Conservation (phyloP, 2,113 vertebrate genomes). For the Jaculus jaculus region DNA sequence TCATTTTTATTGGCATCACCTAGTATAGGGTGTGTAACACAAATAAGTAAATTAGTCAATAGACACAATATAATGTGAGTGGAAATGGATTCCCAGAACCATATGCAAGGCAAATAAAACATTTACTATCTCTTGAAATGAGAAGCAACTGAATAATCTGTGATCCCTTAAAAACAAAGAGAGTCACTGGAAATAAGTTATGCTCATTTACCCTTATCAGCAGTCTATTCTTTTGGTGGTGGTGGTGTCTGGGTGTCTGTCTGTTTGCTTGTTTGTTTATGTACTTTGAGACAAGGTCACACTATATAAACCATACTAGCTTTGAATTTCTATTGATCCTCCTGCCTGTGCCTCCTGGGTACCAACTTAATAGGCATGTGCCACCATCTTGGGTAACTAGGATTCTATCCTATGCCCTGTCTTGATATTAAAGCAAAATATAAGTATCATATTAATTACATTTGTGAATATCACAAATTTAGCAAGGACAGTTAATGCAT, state of each 20-base stretch:
- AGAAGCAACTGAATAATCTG: neutral
- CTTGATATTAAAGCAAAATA: conserved; percentile 31
- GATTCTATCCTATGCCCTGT: neutral
- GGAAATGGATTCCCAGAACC: conserved; percentile 21
- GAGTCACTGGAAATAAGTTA: neutral
- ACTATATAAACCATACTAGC: neutral
- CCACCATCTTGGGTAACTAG: neutral
- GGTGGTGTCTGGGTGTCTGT: neutral
- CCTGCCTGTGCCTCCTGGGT: too few species aligned
- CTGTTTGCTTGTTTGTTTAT: neutral
- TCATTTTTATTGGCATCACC: neutral
- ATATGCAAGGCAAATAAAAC: neutral
- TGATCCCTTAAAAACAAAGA: conserved; percentile 33
- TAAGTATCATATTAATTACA: neutral
- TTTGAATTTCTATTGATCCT: neutral
- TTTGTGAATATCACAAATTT: neutral
- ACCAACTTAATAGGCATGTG: neutral
- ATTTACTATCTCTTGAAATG: conserved; percentile 11
- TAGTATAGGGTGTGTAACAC: neutral
- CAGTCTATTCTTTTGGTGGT: neutral
- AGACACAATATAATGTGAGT: neutral
- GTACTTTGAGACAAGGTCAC: neutral
- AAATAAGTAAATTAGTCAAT: neutral
- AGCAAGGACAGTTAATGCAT: neutral
- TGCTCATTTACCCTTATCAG: neutral